Conservation (phyloP, 2,797 vertebrate genomes). For the Chelmon rostratus region DNA sequence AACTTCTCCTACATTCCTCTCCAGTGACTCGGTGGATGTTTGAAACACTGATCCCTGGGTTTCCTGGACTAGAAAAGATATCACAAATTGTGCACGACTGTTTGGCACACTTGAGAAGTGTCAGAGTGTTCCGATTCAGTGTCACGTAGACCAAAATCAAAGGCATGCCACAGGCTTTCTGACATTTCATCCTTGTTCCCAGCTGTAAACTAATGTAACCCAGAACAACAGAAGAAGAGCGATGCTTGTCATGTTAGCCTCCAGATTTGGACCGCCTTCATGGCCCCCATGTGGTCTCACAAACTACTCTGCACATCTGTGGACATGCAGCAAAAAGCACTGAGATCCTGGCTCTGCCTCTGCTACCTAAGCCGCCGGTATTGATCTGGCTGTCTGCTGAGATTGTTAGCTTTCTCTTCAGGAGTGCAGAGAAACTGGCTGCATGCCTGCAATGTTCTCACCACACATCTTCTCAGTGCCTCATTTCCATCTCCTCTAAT, state of each 20-base stretch:
- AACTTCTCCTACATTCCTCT: constrained; percentile 59
- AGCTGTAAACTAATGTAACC: constrained; percentile 49
- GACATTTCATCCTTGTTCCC: constrained; percentile 46
- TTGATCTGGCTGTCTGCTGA: constrained; percentile 57
- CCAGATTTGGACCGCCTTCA: constrained; percentile 39
- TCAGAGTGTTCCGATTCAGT: constrained; percentile 39
- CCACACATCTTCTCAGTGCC: constrained; percentile 58
- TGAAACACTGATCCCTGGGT: constrained; percentile 52
- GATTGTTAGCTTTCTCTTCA: constrained; percentile 47
- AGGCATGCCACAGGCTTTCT: constrained; percentile 48
- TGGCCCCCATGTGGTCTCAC: constrained; percentile 35
- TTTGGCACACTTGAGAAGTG: constrained; percentile 40
- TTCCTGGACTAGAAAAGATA: constrained; percentile 50
- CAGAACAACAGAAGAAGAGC: constrained; percentile 43
- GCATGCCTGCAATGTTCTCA: constrained; percentile 46
- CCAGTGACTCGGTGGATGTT: constrained; percentile 54
- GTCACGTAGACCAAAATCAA: constrained; percentile 54
- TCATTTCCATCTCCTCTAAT: constrained; percentile 77
- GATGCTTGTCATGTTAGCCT: constrained; percentile 46
- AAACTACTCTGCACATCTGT: constrained; percentile 53
- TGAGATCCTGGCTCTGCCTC: constrained; percentile 35
- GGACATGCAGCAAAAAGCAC: constrained; percentile 34
- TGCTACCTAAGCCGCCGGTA: constrained; percentile 47
- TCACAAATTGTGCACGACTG: constrained; percentile 51
- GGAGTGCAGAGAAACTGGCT: constrained; percentile 60